A percentile compares a stretch with the other conserved stretches of the same genome.
phyloP scores from a whole-genome alignment of 2,888 invertebrate species.

The Zaprionus bogoriensis region DNA sequence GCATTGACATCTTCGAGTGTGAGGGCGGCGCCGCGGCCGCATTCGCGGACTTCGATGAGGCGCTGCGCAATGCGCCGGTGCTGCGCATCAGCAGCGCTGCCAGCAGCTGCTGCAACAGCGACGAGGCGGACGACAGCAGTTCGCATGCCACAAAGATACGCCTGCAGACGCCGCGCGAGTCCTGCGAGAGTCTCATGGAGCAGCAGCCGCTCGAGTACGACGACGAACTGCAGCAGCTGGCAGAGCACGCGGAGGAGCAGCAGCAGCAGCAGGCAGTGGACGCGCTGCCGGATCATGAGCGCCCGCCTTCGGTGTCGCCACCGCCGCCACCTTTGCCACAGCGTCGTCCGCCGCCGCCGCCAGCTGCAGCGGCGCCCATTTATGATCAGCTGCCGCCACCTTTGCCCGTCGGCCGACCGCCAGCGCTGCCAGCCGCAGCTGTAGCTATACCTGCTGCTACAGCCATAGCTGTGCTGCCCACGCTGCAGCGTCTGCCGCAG shows the following conservation, averaged over 20 bases:
- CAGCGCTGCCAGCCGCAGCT: slow-evolving; percentile 26
- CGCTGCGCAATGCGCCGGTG: slow-evolving; percentile 78
- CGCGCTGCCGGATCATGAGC: too few species aligned
- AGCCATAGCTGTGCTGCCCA: slow-evolving; percentile 30
- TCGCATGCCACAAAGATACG: slow-evolving; percentile 50
- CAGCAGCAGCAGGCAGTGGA: slow-evolving; percentile 20
- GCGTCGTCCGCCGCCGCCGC: slow-evolving; percentile 50
- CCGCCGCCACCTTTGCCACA: slow-evolving; percentile 75
- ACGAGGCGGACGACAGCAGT: slow-evolving; percentile 58
- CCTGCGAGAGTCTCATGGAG: slow-evolving; percentile 74
- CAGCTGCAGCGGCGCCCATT: slow-evolving; percentile 33
- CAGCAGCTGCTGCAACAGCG: slow-evolving; percentile 60
- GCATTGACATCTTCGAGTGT: slow-evolving; percentile 80
- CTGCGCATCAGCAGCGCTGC: slow-evolving; percentile 55
- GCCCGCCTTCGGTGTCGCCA: slow-evolving; percentile 68
- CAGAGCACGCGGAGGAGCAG: slow-evolving; percentile 32
- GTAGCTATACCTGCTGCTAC: slow-evolving; percentile 14
- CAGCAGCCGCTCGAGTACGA: slow-evolving; percentile 46
- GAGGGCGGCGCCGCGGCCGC: slow-evolving; percentile 60
- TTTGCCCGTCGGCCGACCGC: slow-evolving; percentile 58
- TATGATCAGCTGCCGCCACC: slow-evolving; percentile 63
- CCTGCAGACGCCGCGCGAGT: slow-evolving; percentile 58
- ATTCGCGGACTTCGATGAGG: slow-evolving; percentile 81
- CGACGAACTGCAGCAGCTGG: slow-evolving; percentile 16
- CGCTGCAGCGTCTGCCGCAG: slow-evolving; percentile 46